These are phyloP conservation scores for Stenolophus ochropezus DNA, from an alignment of 2,888 invertebrate genomes.

Conservation along the genomic window DNA sequence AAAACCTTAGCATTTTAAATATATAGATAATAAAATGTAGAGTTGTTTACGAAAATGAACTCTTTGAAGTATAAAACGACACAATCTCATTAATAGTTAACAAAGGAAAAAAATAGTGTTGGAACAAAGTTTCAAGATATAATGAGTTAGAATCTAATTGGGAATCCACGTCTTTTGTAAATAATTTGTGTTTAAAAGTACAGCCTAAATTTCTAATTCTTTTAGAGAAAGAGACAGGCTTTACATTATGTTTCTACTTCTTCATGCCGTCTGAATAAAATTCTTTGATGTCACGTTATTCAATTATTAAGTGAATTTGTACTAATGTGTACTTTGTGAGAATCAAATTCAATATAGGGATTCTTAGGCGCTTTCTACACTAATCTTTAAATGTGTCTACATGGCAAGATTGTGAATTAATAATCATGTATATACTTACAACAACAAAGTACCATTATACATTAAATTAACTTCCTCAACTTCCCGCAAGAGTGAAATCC, in stretches of 20 bases:
- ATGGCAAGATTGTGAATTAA: too few relatives aligned
- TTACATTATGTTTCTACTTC: background rate
- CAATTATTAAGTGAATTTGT: slow-evolving; percentile 30
- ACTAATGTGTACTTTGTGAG: slow-evolving; percentile 9
- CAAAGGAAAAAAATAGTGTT: background rate
- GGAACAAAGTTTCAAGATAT: background rate
- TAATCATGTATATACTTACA: too few relatives aligned
- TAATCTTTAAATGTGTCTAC: too few relatives aligned
- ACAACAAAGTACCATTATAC: too few relatives aligned
- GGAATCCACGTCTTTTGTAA: background rate
- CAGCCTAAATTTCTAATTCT: background rate
- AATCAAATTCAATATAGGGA: background rate
- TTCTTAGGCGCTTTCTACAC: too few relatives aligned
- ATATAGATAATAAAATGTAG: too few relatives aligned
- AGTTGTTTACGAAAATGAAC: too few relatives aligned
- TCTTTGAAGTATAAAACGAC: background rate
- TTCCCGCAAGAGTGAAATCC: too few relatives aligned
- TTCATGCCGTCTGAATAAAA: slow-evolving; percentile 5
- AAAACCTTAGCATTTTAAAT: too few relatives aligned
- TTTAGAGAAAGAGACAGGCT: background rate
- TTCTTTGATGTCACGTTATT: slow-evolving; percentile 37
- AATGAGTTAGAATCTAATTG: background rate
- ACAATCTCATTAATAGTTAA: background rate
- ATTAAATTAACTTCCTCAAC: too few relatives aligned
- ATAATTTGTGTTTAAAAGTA: background rate